Percentiles rank a stretch among this genome's conserved stretches.
Conservation (phyloP, 2,113 vertebrate species). For the Hylia prasina region DNA sequence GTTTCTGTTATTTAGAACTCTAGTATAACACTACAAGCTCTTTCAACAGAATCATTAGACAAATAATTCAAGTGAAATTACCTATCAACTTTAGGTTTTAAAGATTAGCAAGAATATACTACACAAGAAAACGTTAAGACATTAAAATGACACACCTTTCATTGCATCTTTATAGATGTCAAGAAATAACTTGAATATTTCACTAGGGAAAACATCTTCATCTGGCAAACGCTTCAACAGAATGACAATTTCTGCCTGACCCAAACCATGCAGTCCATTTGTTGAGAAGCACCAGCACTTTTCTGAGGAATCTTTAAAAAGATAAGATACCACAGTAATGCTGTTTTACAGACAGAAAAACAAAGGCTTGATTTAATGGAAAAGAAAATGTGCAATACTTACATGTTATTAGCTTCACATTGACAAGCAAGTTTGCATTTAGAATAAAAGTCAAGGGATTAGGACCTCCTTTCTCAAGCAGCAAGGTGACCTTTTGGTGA, state of each 20-base stretch:
- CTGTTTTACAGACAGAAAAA: background rate
- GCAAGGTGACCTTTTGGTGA: constrained; percentile 75
- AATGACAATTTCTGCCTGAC: constrained; percentile 90
- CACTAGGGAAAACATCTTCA: constrained; percentile 84
- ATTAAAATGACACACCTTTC: constrained; percentile 77
- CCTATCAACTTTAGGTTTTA: background rate
- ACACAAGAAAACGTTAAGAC: background rate
- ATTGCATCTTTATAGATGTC: constrained; percentile 88
- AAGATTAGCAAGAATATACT: background rate
- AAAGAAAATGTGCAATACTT: constrained; percentile 58
- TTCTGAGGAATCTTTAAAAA: constrained; percentile 77
- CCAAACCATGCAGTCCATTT: constrained; percentile 88
- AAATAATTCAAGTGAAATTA: background rate
- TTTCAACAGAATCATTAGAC: background rate
- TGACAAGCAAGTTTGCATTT: constrained; percentile 91
- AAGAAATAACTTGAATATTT: constrained; percentile 86
- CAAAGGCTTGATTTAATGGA: background rate
- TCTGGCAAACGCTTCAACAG: constrained; percentile 83
- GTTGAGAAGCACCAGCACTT: constrained; percentile 94
- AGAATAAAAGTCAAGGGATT: constrained; percentile 87
- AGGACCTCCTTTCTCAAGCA: constrained; percentile 79
- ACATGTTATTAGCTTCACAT: constrained; percentile 87
- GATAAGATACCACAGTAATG: background rate
- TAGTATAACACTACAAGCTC: background rate
- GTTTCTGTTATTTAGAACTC: background rate